phyloP scores from a whole-genome alignment of 2,888 invertebrate species.

The Acanthacorydalis orientalis region DNA sequence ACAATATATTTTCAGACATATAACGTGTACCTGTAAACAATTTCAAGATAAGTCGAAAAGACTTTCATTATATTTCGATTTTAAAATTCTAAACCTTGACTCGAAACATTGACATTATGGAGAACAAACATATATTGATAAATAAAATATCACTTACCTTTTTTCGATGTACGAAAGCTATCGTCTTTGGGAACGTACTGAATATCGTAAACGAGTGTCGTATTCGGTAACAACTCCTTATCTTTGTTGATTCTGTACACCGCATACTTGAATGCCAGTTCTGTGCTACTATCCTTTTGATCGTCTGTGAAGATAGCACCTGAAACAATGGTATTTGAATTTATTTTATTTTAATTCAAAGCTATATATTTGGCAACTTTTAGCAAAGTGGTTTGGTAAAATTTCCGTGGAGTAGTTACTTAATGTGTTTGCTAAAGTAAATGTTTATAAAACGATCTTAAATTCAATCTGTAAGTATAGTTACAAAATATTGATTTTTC shows the following conservation, averaged over 20 bases:
- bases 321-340: constrained; percentile 26
- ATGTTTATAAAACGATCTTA: too few relatives aligned
- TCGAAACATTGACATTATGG: too few relatives aligned
- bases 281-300: constrained; percentile 68
- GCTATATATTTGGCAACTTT: too few relatives aligned
- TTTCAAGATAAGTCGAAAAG: not conserved
- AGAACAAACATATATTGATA: not conserved
- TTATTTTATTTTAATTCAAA: too few relatives aligned
- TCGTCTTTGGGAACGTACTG: constrained; percentile 80
- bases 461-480: too few relatives aligned
- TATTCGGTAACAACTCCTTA: constrained; percentile 62
- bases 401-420: too few relatives aligned
- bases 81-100: too few relatives aligned
- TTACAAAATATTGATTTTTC: too few relatives aligned
- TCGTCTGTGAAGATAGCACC: constrained; percentile 89
- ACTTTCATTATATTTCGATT: not conserved
- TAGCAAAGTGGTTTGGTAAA: too few relatives aligned
- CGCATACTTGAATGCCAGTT: constrained; percentile 87
- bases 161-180: constrained; percentile 80
- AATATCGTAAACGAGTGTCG: constrained; percentile 82
- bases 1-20: too few relatives aligned
- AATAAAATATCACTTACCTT: constrained; percentile 37
- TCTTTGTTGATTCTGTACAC: constrained; percentile 88
- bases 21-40: not conserved
- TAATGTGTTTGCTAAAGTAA: too few relatives aligned